These are phyloP conservation scores for Crocodylus rhombifer DNA, from an alignment of 2,797 vertebrate species.

Conservation along the genomic window DNA sequence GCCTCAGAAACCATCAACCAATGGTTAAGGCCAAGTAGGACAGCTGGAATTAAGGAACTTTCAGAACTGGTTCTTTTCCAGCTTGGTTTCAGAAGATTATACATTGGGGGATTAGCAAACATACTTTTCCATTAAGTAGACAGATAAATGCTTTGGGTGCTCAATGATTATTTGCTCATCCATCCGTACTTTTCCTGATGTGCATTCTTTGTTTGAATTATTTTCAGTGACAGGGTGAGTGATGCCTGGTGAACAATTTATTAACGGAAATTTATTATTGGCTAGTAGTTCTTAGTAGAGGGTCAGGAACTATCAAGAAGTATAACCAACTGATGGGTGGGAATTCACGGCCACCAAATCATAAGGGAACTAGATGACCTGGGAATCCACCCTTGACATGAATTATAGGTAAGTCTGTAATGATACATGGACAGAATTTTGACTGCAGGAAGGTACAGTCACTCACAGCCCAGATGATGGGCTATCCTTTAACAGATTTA, in stretches of 20 bases:
- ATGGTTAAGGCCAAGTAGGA: not conserved
- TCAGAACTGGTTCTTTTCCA: not conserved
- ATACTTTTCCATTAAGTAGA: not conserved
- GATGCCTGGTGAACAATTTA: not conserved
- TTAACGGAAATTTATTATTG: fast-evolving
- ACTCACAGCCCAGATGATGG: not conserved
- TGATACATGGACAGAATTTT: not conserved
- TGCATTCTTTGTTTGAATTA: not conserved
- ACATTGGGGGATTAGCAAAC: not conserved
- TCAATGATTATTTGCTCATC: not conserved
- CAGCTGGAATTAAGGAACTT: not conserved
- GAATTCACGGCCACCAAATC: not conserved
- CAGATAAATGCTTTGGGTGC: not conserved
- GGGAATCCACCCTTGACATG: not conserved
- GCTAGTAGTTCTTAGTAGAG: no score
- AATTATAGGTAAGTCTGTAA: not conserved
- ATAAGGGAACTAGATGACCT: not conserved
- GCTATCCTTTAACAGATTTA: not conserved
- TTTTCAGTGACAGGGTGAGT: not conserved
- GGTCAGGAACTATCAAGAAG: not conserved
- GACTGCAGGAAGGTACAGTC: not conserved
- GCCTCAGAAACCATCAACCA: not conserved
- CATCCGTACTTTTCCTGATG: not conserved
- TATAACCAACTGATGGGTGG: not conserved
- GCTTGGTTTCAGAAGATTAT: not conserved